Percentiles rank a stretch among this genome's conserved stretches.
Conservation (phyloP, 2,888 invertebrate genomes). For the Apamea crenata region DNA sequence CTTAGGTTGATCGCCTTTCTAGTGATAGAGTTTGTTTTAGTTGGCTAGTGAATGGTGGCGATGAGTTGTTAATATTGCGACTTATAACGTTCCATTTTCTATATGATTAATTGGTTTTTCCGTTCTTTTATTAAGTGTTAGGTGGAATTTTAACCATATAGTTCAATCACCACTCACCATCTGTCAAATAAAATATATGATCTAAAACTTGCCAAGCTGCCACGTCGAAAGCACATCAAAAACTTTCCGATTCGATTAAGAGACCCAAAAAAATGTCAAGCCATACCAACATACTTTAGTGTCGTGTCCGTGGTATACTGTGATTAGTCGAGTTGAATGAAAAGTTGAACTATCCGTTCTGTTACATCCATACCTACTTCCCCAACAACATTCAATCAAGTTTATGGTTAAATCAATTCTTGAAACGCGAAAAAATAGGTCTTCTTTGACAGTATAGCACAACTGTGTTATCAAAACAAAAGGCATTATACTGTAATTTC, state of each 20-base stretch:
- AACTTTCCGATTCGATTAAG: background rate
- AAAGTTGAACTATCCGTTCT: background rate
- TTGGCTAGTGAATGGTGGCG: background rate
- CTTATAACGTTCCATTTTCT: background rate
- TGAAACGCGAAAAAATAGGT: background rate
- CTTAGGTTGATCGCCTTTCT: conserved; percentile 24
- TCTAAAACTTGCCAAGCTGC: background rate
- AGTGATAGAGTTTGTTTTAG: conserved; percentile 25
- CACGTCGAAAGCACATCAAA: background rate
- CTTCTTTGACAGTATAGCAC: background rate
- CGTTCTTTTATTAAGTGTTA: background rate
- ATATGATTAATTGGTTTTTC: background rate
- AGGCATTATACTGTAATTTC: background rate
- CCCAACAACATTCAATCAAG: background rate
- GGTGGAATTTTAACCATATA: background rate
- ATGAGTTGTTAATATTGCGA: conserved; percentile 1
- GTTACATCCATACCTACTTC: too few relatives aligned
- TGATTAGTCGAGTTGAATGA: background rate
- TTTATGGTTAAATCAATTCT: background rate
- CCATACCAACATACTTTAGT: background rate
- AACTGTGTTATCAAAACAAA: background rate
- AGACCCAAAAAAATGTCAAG: background rate
- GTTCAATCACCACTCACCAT: background rate
- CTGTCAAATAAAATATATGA: background rate
- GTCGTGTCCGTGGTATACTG: background rate